Evolutionary conservation across 2,888 invertebrate genomes (phyloP).

Genomic region (Hermodice carunculata): DNA sequence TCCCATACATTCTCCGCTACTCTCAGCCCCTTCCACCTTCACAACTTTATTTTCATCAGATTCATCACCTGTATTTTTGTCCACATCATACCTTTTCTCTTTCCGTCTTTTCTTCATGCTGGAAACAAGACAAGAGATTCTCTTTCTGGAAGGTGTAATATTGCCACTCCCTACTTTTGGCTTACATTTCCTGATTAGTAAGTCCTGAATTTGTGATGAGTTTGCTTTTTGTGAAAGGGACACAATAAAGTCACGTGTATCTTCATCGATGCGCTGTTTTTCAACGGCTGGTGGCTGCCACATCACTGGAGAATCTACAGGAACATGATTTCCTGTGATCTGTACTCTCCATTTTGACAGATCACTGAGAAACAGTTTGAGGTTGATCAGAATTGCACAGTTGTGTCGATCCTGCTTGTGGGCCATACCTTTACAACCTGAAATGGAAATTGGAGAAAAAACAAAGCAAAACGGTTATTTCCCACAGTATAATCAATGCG

Average conservation of each 20-base stretch:
- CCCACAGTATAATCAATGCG: no score
- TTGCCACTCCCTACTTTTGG: conserved; percentile 27
- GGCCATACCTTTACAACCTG: conserved; percentile 54
- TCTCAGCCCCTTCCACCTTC: no score
- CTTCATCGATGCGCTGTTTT: conserved; percentile 47
- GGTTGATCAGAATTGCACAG: conserved; percentile 56
- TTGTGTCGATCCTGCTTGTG: conserved; percentile 64
- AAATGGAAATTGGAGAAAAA: no score
- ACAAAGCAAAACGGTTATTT: no score
- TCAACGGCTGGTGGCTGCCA: conserved; percentile 48
- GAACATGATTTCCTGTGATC: conserved; percentile 57
- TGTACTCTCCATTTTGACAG: conserved; percentile 56
- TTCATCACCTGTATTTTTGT: background rate
- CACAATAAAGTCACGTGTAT: conserved; percentile 49
- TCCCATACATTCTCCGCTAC: no score
- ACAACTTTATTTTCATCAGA: background rate
- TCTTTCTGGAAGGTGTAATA: no score
- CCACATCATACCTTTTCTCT: conserved; percentile 24
- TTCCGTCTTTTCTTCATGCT: conserved; percentile 45
- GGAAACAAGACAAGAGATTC: conserved; percentile 48
- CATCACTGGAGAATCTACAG: conserved; percentile 34
- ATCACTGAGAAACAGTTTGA: conserved; percentile 60
- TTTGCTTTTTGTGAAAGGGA: conserved; percentile 32
- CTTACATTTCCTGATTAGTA: conserved; percentile 30
- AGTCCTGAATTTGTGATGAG: conserved; percentile 39